Evolutionary conservation across 1,140 invertebrate species (phyloP), one percentile per base, ranked within the genome.

Genomic region (Eupeodes corollae): DNA sequence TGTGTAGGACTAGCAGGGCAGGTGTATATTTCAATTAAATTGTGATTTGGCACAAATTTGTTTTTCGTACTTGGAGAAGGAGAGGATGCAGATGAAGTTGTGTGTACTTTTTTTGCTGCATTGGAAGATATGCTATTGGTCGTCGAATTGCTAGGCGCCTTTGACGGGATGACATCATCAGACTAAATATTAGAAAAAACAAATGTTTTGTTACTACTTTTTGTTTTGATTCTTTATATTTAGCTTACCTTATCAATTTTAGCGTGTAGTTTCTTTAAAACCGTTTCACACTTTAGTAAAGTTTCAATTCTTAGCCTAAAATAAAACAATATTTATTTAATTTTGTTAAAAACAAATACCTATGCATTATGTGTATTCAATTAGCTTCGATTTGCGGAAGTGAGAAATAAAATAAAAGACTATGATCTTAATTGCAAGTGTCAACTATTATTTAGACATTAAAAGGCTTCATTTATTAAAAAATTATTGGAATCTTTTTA

Each of bases 161-260:
- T 41, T 35, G 31, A 26, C 30, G 15, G 12, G 32, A 8, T 1
- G 6, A 18, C 10, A 30, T 9, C 19, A 34, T 34, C 19, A 12
- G 32, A 44, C 31, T 26, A 44, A 30, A 44, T 18, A 40, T 19
- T 40, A 16, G 41, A 33, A 49, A 26, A 45, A 49, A 31, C 16
- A 49, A 10, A 30, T n/a, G n/a, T n/a, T n/a, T n/a, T n/a, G 15
- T 42, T 42, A n/a, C 5, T 6, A 35, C 14, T 15, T 3, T 5
- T 35, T 2, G 3, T 11, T 35, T 35, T 15, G 2, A 6, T 41
- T 18, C 6, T 18, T 5, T 26, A 26, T 26, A 2, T 16, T 11
- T 19, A 41, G 13, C 6, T 26, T 50, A 53, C 52, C 49, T 50
- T 53, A 46, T 49, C 52, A 37, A 54, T 46, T 51, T 54, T 54